Conservation (phyloP, 2,797 vertebrate genomes). For the Cottoperca gobio region DNA sequence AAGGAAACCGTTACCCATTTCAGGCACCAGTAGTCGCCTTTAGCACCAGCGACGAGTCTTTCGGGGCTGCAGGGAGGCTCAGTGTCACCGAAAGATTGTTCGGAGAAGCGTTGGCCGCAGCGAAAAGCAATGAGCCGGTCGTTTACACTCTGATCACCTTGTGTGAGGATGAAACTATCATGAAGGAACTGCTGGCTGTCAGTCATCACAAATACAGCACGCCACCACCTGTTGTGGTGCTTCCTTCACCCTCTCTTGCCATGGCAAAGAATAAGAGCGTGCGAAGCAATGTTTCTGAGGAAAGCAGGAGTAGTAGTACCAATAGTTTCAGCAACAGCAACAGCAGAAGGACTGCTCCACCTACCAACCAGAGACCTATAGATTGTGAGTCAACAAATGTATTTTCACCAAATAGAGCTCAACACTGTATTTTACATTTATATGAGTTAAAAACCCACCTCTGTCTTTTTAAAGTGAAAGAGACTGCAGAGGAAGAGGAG, state of each 20-base stretch:
- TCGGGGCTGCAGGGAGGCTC: slow-evolving; percentile 89
- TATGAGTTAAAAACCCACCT: background rate
- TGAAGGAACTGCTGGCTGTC: slow-evolving; percentile 85
- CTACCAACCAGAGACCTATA: slow-evolving; percentile 43
- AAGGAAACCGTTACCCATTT: slow-evolving; percentile 92
- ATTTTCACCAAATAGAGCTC: background rate
- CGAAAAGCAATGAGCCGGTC: slow-evolving; percentile 88
- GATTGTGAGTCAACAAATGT: slow-evolving; percentile 70
- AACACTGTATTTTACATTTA: background rate
- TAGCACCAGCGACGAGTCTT: slow-evolving; percentile 90
- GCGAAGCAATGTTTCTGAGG: slow-evolving; percentile 61
- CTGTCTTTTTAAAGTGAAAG: slow-evolving; percentile 58
- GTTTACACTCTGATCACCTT: slow-evolving; percentile 91
- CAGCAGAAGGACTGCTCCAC: slow-evolving; percentile 46
- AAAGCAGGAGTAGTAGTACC: slow-evolving; percentile 50
- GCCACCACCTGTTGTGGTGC: slow-evolving; percentile 79
- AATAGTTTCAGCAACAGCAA: slow-evolving; percentile 45
- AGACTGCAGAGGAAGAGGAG: slow-evolving; percentile 70
- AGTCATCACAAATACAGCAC: slow-evolving; percentile 91
- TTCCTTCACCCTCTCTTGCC: slow-evolving; percentile 36
- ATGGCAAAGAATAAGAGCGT: slow-evolving; percentile 70
- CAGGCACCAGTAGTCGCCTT: slow-evolving; percentile 94
- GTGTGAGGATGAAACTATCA: slow-evolving; percentile 90
- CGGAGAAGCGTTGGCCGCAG: slow-evolving; percentile 88
- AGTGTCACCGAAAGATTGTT: slow-evolving; percentile 92